Conservation (phyloP, 2,797 vertebrate species). For the Phoebastria nigripes region DNA sequence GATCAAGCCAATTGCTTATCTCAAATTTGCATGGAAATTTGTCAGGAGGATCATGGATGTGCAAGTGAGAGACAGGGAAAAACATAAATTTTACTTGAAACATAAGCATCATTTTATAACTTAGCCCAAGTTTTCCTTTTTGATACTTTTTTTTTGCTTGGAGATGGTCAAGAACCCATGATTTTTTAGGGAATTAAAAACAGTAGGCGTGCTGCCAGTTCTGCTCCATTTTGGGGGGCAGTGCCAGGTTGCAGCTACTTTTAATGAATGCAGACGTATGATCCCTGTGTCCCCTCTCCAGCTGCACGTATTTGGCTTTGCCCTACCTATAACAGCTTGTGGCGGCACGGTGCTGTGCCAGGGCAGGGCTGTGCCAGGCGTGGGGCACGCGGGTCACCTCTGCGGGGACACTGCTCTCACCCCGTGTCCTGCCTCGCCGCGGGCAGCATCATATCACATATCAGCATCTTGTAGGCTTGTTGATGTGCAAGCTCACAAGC, state of each 20-base stretch:
- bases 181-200: background rate
- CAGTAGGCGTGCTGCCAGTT: background rate
- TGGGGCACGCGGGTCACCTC: background rate
- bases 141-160: background rate
- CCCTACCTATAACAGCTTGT: background rate
- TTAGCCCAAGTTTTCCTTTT: background rate
- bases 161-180: background rate
- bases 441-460: background rate
- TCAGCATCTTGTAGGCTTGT: background rate
- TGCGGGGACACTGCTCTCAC: background rate
- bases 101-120: background rate
- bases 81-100: background rate
- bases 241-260: background rate
- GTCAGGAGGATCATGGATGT: background rate
- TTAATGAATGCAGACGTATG: background rate
- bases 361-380: background rate
- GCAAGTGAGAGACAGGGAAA: background rate
- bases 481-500: background rate
- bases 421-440: background rate
- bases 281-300: background rate
- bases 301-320: background rate
- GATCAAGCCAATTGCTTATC: background rate
- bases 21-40: background rate
- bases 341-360: accelerated
- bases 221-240: background rate